Base-by-base conservation (phyloP, 2,888 invertebrate species). In the Volucella inflata region DNA sequence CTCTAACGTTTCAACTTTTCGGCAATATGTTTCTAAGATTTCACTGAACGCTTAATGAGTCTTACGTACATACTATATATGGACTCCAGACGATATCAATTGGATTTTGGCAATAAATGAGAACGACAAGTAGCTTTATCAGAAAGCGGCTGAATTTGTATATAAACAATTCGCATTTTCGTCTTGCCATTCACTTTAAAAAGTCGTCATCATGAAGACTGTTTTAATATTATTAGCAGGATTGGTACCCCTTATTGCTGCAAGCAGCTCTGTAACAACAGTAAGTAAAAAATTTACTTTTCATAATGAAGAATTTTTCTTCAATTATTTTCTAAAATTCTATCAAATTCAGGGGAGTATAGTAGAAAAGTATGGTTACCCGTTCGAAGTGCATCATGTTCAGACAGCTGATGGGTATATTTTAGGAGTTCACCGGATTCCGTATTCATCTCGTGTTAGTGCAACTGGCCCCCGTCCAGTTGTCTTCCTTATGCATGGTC, bases 341-440 rank as follows among this genome's bases (percentile, higher is more conserved):
- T 2, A 4, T 40, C 11, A n/a, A 1, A 12, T 60, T 17, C 60
- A 68, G 91, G 30, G 50, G 71, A 44, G 17, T 14, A 11, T 85
- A 8, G 76, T 85, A 0, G 12, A 44, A 12, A 44, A 50, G 9
- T 59, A 87, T 53, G 87, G 90, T 0, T 90, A 91, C 74, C 87
- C 87, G 0, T 85, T 90, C 17, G 96, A 91, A 51, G 89, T 88
- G 11, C 96, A 96, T 88, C 91, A 93, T 0, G 93, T 96, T 0
- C 91, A 94, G 70, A 91, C 91, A 0, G 88, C 89, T 0, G 91
- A 91, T 87, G 91, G 91, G 10, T 91, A 91, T 48, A 75, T 90
- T 42, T 79, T 91, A 2, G 89, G 89, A 3, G 88, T 91, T 87
- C 91, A 91, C 78, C 89, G 91, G 6, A 90, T 91, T 36, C 90